Percentiles rank a stretch among this genome's conserved stretches.
phyloP scores from a whole-genome alignment of 2,888 invertebrate species.

The Neocrepidodera transversa region DNA sequence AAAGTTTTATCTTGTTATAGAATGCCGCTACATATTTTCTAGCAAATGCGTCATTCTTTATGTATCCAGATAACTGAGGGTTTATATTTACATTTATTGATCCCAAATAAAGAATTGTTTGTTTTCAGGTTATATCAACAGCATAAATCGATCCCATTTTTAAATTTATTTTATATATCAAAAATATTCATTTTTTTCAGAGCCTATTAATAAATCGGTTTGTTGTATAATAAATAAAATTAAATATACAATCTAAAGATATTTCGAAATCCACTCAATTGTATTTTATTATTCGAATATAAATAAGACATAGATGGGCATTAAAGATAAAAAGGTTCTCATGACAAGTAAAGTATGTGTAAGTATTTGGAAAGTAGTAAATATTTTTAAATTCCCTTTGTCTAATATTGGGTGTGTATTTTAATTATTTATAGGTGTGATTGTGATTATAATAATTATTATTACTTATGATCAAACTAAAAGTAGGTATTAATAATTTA shows the following conservation, averaged over 20 bases:
- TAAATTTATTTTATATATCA: too few species aligned
- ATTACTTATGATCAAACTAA: too few species aligned
- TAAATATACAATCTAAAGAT: too few species aligned
- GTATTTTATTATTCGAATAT: neutral
- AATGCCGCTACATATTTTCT: conserved; percentile 9
- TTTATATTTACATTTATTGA: neutral
- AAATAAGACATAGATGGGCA: neutral
- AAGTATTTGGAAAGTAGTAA: neutral
- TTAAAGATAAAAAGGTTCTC: neutral
- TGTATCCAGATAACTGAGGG: conserved; percentile 7
- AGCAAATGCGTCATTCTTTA: neutral
- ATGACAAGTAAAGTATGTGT: neutral
- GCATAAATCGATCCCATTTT: too few species aligned
- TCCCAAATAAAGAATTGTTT: too few species aligned
- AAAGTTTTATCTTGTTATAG: conserved; percentile 10
- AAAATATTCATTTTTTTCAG: too few species aligned
- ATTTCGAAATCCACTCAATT: neutral
- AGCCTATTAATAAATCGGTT: too few species aligned
- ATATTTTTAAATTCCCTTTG: neutral
- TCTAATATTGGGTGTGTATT: neutral
- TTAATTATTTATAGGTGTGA: neutral
- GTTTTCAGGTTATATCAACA: too few species aligned
- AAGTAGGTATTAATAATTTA: too few species aligned
- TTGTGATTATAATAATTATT: too few species aligned
- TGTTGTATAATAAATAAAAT: too few species aligned